phyloP scores from a whole-genome alignment of 2,113 vertebrate genomes.

The Gymnocephalus cernua region DNA sequence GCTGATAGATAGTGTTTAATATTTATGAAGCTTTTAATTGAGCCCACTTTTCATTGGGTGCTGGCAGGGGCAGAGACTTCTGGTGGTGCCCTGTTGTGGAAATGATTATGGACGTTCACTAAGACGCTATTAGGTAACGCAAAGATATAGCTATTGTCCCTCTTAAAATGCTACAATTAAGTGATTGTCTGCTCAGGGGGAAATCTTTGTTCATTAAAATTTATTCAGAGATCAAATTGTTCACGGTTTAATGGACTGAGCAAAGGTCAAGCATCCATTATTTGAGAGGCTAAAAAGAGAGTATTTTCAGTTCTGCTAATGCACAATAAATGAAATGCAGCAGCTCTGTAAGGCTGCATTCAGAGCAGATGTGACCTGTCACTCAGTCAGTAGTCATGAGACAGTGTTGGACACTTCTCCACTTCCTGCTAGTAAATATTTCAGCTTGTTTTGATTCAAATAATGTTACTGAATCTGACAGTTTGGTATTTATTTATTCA shows the following conservation, averaged over 20 bases:
- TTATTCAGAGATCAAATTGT: constrained; percentile 37
- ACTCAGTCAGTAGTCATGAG: constrained; percentile 3
- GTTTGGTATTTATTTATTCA: neutral
- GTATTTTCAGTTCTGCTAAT: constrained; percentile 1
- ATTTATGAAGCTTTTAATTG: constrained; percentile 82
- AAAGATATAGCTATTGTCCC: constrained; percentile 32
- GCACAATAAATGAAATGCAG: constrained; percentile 32
- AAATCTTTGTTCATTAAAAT: constrained; percentile 42
- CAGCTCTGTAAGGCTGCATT: neutral
- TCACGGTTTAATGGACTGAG: constrained; percentile 23
- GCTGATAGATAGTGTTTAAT: constrained; percentile 77
- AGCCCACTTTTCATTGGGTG: constrained; percentile 63
- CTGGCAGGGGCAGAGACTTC: constrained; percentile 55
- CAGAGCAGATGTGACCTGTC: constrained; percentile 30
- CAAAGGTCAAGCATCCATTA: constrained; percentile 33
- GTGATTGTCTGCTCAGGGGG: constrained; percentile 28
- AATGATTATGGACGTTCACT: constrained; percentile 52
- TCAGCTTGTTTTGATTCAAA: constrained; percentile 12
- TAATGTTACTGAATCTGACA: neutral
- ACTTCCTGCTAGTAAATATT: constrained; percentile 3
- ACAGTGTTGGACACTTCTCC: neutral
- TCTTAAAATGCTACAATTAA: constrained; percentile 34
- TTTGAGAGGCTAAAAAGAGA: neutral
- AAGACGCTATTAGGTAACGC: constrained; percentile 42
- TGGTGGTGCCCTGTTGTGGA: constrained; percentile 44